Percentiles rank a stretch among this genome's conserved stretches.
phyloP scores from a whole-genome alignment of 2,888 invertebrate species.

The Thecophora atra region DNA sequence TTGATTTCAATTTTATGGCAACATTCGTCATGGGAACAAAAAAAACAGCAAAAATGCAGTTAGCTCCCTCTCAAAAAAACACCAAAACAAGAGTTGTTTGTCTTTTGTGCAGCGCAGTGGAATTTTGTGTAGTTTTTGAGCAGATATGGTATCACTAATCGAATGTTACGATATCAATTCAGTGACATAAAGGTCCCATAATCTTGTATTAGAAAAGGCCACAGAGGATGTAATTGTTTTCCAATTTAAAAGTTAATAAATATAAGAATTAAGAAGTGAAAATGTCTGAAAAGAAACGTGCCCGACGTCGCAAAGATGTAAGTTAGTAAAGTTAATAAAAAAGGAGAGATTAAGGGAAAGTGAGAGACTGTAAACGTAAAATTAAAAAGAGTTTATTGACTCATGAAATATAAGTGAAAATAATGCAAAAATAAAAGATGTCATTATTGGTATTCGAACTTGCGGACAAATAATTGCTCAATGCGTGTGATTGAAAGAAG shows the following conservation, averaged over 20 bases:
- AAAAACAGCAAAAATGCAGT: too few species aligned
- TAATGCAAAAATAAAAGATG: neutral
- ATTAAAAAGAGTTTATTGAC: neutral
- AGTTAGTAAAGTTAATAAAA: constrained; percentile 40
- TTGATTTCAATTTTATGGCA: too few species aligned
- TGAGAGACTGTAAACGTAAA: neutral
- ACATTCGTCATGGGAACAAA: too few species aligned
- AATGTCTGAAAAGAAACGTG: constrained; percentile 65
- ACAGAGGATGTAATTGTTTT: constrained; percentile 15
- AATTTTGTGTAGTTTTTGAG: neutral
- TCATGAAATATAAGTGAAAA: neutral
- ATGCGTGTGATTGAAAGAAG: too few species aligned
- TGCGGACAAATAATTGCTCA: neutral
- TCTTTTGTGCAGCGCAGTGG: too few species aligned
- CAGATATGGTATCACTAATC: constrained; percentile 26
- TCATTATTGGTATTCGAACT: neutral
- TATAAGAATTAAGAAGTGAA: constrained; percentile 26
- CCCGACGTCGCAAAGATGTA: constrained; percentile 65
- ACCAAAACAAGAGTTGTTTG: too few species aligned
- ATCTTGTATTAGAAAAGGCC: constrained; percentile 16
- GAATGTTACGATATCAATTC: constrained; percentile 21
- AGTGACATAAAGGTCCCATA: constrained; percentile 19
- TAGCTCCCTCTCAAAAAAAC: too few species aligned
- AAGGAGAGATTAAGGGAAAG: neutral
- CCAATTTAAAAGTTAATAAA: constrained; percentile 6